A percentile compares a stretch with the other conserved stretches of the same genome.
phyloP scores from a whole-genome alignment of 2,888 invertebrate species.

The Cyclophora albipunctata region DNA sequence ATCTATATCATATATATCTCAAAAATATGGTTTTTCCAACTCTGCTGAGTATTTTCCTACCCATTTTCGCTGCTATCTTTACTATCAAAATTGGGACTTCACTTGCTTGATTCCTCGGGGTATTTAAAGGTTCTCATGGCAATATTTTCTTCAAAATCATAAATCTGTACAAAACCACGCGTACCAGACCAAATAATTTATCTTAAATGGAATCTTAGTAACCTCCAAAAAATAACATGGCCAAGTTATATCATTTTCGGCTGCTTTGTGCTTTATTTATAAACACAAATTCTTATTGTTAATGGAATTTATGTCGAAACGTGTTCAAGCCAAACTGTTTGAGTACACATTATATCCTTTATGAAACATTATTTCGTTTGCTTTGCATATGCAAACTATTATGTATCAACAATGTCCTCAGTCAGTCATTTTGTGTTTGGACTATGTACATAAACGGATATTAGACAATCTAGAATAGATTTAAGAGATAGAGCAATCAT shows the following conservation, averaged over 20 bases:
- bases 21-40: too few species aligned
- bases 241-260: constrained; percentile 13
- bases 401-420: constrained; percentile 14
- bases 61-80: too few species aligned
- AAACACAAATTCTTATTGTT: background rate
- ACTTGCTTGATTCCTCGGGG: too few species aligned
- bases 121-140: too few species aligned
- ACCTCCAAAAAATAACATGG: background rate
- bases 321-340: constrained; percentile 3
- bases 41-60: too few species aligned
- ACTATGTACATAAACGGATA: background rate
- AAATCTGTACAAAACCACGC: too few species aligned
- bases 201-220: constrained; percentile 23
- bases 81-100: too few species aligned
- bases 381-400: constrained; percentile 14
- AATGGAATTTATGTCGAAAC: too few species aligned
- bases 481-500: constrained; percentile 4
- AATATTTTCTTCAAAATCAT: too few species aligned
- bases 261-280: constrained; percentile 17
- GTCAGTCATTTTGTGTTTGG: constrained; percentile 9
- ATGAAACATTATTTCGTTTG: constrained; percentile 12
- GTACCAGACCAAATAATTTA: too few species aligned
- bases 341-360: constrained; percentile 4
- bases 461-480: background rate
- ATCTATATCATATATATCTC: too few species aligned